Base-by-base conservation (phyloP, 2,113 vertebrate genomes). In the Crypturellus undulatus region DNA sequence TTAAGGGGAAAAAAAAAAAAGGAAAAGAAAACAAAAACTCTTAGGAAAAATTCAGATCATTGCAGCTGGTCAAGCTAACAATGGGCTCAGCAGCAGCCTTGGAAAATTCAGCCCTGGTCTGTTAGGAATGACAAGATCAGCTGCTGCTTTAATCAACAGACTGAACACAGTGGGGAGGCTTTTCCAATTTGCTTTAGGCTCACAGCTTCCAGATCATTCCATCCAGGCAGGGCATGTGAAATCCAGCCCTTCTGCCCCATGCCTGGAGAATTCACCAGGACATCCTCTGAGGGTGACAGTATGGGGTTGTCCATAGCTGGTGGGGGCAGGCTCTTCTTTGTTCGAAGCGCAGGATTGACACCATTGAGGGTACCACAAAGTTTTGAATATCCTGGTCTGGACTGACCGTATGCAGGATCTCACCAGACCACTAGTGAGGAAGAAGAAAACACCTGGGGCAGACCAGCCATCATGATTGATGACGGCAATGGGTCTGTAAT, bases 141-240 rank as follows among this genome's bases (percentile, higher is more conserved):
- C 64, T 92, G 82, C 89, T 92, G 87, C 89, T 94, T 96, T 96
- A 96, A 96, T 96, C 92, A 97, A 93, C 83, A 73, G 78, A 79
- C 18, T 77, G 62, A 90, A 70, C 87, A 34, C 89, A 93, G 87
- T 8, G 79, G 85, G 90, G 43, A 62, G 43, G 42, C 42, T 84
- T 80, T 92, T 94, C 87, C 85, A 96, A 79, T 92, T 94, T 90
- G 45, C 79, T 94, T 87, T 84, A 73, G 59, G 52, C 79, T 87
- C 62, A 83, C 75, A 91, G 75, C 49, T 96, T 94, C 63, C 68
- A 82, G 64, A 87, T 52, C 30, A 17, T 89, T 94, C 93, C 63
- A 62, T 75, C 77, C 88, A 77, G 40, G 58, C 34, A 3, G 58
- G 72, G 45, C 5, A 6, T 4, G 25, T 11, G 21, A 94, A 96